Base-by-base conservation (phyloP, 2,888 invertebrate genomes). In the Diploptera punctata region DNA sequence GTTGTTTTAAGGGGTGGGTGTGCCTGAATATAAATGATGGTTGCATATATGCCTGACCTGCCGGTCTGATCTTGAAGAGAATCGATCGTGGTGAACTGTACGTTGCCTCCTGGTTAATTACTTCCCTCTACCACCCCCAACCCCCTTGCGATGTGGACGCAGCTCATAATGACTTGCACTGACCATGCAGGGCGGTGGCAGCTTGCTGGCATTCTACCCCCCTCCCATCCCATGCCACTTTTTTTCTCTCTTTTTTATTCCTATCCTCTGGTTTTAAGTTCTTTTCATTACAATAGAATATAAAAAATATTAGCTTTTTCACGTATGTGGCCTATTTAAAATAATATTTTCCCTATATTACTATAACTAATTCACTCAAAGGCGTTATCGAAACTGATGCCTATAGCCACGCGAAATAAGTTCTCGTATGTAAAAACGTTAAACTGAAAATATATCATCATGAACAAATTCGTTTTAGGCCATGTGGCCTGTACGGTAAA, bases 41-140 rank as follows among this genome's bases (percentile, higher is more conserved):
- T 16, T 57, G 57, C 57, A 57, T 29, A 31, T 57, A 61, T 26
- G 44, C 19, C 61, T 52, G 73, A 52, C 69, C 21, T 57, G 52
- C 54, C 49, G 68, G 47, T 61, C 43, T 43, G 21, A 73, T 73
- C 73, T 70, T 71, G 62, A 73, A 73, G 72, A 29, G 73, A 68
- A 73, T 73, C 73, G 73, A 73, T 73, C 71, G 68, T 18, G 68
- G 60, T 69, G 49, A 62, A 47, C 52, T 69, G 71, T 61, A 61
- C 38, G 68, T 21, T 71, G 74, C 74, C 67, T 62, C 57, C 69
- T 67, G 70, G 74, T 70, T 74, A 74, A 74, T 74, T 74, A 74
- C 72, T 71, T 47, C 67, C 67, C 67, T 71, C 69, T 24, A 57
- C 57, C 24, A 38, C 67, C 68, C 73, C 47, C 68, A n/a, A 33